Base-by-base conservation (phyloP, 2,113 vertebrate genomes). In the Dipodomys merriami region DNA sequence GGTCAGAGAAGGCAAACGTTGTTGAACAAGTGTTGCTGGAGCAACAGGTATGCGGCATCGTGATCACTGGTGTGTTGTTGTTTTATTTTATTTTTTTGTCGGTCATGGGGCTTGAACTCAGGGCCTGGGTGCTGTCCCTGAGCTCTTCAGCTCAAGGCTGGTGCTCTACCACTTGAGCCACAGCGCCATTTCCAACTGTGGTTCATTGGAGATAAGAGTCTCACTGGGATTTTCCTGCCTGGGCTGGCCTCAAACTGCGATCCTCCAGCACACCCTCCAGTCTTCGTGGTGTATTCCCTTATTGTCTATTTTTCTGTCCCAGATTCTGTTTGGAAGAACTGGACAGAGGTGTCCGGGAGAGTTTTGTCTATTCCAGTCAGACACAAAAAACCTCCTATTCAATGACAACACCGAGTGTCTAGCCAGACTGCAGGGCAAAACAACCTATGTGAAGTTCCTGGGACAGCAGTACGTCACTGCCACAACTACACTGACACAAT, bases 331-430 rank as follows among this genome's bases (percentile, higher is more conserved):
- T 91, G 98, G 98, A 88, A n/a, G 8, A 29, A 86, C 67, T 4
- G 97, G 98, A 44, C 5, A 0, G 0, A 88, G 71, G 3, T 6
- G 97, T 84, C 72, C 95, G 0, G 0, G 35, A 78, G 0, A 94
- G 7, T 98, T 98, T 85, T 97, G 94, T 30, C 77, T 98, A 95
- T 98, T 98, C 83, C 62, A 82, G 39, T 98, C 98, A 4, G 11
- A 97, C 65, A 94, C 96, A 86, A 97, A 97, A 95, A 97, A 98
- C 35, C 98, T 98, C 15, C 96, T 98, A 60, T 98, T 98, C 88
- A 98, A 98, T 30, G 98, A 98, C 85, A 94, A 95, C 95, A 98
- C 98, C 0, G 97, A 97, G 88, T 98, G 98, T 73, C 96, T 98
- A 97, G 73, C 97, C 39, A 96, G 53, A 12, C 97, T 98, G 46